A percentile compares a stretch with the other conserved stretches of the same genome.
phyloP scores from a whole-genome alignment of 2,113 vertebrate genomes.

The Sapayoa aenigma region DNA sequence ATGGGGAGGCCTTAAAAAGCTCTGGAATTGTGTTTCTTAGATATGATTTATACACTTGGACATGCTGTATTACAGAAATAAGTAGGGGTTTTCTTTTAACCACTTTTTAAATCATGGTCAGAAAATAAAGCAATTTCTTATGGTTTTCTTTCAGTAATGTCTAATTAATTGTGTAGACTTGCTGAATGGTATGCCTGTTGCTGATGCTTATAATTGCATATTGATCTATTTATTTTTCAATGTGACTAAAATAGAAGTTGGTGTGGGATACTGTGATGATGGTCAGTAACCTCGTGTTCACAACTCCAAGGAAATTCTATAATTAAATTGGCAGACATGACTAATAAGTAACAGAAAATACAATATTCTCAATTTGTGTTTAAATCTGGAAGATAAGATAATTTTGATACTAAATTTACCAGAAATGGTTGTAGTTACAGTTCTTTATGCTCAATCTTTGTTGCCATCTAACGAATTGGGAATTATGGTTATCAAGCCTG shows the following conservation, averaged over 20 bases:
- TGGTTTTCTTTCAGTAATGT: not conserved
- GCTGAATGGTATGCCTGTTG: not conserved
- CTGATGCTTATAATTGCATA: conserved; percentile 5
- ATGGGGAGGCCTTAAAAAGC: not conserved
- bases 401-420: not conserved
- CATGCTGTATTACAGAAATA: not conserved
- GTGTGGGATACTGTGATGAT: not conserved
- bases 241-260: not conserved
- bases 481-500: not conserved
- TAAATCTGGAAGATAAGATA: not conserved
- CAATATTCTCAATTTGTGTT: not conserved
- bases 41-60: not conserved
- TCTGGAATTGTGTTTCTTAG: not conserved
- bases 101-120: not conserved
- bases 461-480: not conserved
- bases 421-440: not conserved
- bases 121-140: not conserved
- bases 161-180: not conserved
- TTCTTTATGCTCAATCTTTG: not conserved
- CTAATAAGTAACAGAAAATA: not conserved
- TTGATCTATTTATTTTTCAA: not conserved
- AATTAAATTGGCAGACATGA: not conserved
- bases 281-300: not conserved
- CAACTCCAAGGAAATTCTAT: not conserved
- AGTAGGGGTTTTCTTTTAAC: not conserved